Base-by-base conservation (phyloP, 2,113 vertebrate genomes). In the Osmerus mordax region DNA sequence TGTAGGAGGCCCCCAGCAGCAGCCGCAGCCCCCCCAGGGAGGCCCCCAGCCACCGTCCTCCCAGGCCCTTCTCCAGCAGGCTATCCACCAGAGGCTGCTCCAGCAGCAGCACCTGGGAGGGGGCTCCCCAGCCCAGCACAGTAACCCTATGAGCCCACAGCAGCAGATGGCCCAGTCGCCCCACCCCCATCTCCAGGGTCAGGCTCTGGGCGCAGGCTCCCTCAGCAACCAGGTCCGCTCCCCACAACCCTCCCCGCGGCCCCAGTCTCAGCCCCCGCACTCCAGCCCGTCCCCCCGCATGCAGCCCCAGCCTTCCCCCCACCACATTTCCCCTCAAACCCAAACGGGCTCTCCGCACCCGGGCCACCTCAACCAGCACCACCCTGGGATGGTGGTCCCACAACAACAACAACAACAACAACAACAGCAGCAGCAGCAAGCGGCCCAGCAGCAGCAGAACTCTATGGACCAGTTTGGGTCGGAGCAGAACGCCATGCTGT, bases 261-360 rank as follows among this genome's bases (percentile, higher is more conserved):
- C 95, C 0, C 94, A 96, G 83, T 97, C 97, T 0, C 97, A 98
- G 83, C 97, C 97, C 25, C 96, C 97, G 11, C 96, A 97, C 90
- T 99, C 97, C 64, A 99, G 96, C 88, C 97, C 97, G 0, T 99
- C 97, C 55, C 97, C 96, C 0, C 93, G 97, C 91, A 95, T 97
- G 95, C 97, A 97, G 77, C 95, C 95, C 69, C 96, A 98, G 82
- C 96, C 96, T 75, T 99, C 97, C 65, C 96, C 96, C 0, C 97
- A 98, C 87, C 96, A 97, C 53, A 96, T 97, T 65, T 97, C 97
- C 62, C 97, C 96, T 1, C 96, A 98, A 90, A 95, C 96, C 89
- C 96, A 98, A 88, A 97, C 96, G 13, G 95, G 95, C 74, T 99
- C 97, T 51, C 97, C 96, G 0, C 97, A 97, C 84, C 96, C 96